Evolutionary conservation across 2,888 invertebrate species (phyloP), one percentile per base, ranked within the genome.

Genomic region (Diarsia rubi): DNA sequence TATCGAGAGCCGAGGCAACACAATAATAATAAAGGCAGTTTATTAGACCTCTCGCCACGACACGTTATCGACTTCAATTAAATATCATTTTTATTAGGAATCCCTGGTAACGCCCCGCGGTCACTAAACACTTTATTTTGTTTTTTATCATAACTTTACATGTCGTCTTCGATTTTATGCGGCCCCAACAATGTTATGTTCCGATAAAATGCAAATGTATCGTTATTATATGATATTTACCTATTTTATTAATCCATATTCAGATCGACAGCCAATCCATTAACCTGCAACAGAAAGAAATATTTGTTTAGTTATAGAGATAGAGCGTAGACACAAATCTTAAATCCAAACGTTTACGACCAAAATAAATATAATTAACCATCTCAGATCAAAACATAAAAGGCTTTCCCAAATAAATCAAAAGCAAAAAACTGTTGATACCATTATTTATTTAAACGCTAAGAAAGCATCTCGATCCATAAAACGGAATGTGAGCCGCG

Each of bases 81-180:
- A 96, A 96, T 96, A 94, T 94, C 93, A 94, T 95, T 95, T 96
- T 96, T 96, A 96, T 96, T 96, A 91, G 91, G 93, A 95, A 94
- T 92, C 93, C 91, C 90, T 89, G 91, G 90, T 86, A 94, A 93
- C 93, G 93, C 94, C 94, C 93, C 90, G 91, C 90, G 91, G 94
- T 91, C 93, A 92, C 86, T 90, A 90, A 86, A 88, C 90, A 86
- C 86, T 89, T 91, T 90, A 89, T 82, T 91, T 90, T 90, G 88
- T 91, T 91, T 91, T 91, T 91, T 89, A 90, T 90, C 91, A 90
- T 92, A 90, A 91, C 88, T 90, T 90, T 87, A 90, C 88, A 88
- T 87, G 82, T 82, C 76, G 81, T 86, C 78, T 86, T 86, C 82
- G 79, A 83, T 87, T 92, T 92, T 91, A 92, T 90, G 88, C 86